Percentiles rank a stretch among this genome's conserved stretches.
Conservation (phyloP, 2,888 invertebrate genomes). For the Drosophila atripex region DNA sequence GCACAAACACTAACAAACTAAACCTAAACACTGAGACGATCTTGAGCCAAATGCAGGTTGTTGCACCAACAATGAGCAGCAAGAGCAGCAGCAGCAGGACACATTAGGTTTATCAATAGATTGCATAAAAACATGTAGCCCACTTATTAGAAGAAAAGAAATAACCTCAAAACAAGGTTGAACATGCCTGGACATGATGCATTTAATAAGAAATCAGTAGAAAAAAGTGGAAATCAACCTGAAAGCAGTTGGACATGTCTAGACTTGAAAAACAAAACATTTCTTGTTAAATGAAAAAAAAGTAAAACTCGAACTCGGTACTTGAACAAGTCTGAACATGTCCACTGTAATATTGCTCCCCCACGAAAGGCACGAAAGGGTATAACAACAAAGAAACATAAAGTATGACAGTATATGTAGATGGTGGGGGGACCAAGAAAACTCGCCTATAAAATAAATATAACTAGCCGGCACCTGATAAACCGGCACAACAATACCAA, state of each 20-base stretch:
- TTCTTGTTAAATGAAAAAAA: no score
- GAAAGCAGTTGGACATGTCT: no score
- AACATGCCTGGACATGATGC: no score
- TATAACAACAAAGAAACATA: slow-evolving; percentile 29
- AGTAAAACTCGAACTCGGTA: no score
- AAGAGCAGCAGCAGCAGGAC: no score
- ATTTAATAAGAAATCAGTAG: background rate
- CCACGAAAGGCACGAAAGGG: slow-evolving; percentile 12
- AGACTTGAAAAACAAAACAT: no score
- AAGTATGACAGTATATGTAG: slow-evolving; percentile 24
- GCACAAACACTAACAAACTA: background rate
- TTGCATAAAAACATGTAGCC: no score
- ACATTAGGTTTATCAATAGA: no score
- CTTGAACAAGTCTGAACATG: slow-evolving; percentile 12
- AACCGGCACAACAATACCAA: slow-evolving; percentile 59
- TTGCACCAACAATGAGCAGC: slow-evolving; percentile 67
- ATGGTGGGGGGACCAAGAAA: background rate
- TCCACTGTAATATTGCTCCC: background rate
- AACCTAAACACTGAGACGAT: slow-evolving; percentile 65
- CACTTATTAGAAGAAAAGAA: no score
- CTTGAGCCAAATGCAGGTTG: slow-evolving; percentile 83
- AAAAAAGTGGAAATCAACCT: no score
- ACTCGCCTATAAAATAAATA: slow-evolving; percentile 30
- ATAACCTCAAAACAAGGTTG: no score
- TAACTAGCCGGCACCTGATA: slow-evolving; percentile 74